Percentiles rank a stretch among this genome's conserved stretches.
phyloP scores from a whole-genome alignment of 2,113 vertebrate species.

The Arvicanthis niloticus region DNA sequence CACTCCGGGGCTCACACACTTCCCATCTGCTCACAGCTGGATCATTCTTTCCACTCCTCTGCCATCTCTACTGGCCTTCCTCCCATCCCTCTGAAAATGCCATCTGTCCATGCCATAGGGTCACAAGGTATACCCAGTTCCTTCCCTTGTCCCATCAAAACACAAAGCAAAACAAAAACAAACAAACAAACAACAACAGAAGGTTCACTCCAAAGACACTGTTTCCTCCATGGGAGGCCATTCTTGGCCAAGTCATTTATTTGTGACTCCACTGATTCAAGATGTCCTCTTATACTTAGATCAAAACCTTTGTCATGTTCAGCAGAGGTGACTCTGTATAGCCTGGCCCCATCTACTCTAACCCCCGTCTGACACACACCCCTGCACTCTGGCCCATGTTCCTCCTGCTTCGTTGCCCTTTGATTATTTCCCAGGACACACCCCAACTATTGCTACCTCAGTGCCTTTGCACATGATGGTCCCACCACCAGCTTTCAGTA shows the following conservation, averaged over 20 bases:
- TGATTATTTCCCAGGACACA: neutral
- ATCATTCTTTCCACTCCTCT: neutral
- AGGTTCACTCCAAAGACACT: neutral
- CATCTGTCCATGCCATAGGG: neutral
- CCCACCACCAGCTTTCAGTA: neutral
- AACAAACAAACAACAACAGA: neutral
- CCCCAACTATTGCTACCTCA: neutral
- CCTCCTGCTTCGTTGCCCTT: neutral
- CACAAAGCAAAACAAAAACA: neutral
- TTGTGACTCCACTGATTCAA: neutral
- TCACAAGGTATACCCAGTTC: neutral
- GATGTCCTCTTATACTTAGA: neutral
- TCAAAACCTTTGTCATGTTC: neutral
- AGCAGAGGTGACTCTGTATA: neutral
- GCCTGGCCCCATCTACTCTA: neutral
- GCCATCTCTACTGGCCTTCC: neutral
- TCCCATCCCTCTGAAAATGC: neutral
- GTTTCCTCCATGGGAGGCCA: accelerated
- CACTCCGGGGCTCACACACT: neutral
- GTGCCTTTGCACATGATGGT: neutral
- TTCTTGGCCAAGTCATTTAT: neutral
- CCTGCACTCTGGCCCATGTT: neutral
- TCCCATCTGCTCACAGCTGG: neutral
- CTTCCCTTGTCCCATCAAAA: neutral
- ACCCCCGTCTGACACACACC: neutral